Base-by-base conservation (phyloP, 2,113 vertebrate genomes). In the Arothron firmamentum region DNA sequence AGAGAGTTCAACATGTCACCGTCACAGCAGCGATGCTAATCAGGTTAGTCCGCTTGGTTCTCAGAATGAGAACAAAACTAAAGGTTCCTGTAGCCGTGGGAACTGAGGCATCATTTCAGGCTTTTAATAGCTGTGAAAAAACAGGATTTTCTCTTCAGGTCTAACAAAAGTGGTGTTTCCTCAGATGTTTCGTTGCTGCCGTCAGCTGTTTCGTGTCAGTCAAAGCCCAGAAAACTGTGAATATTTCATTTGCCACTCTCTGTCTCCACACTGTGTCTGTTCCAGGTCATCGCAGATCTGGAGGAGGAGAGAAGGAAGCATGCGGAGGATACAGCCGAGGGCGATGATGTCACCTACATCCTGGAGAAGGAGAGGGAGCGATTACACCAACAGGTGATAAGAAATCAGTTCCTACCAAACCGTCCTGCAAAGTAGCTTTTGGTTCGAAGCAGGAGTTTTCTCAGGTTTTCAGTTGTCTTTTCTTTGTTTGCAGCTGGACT, bases 261-360 rank as follows among this genome's bases (percentile, higher is more conserved):
- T 80, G 31, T 21, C n/a, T 52, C 57, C 62, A 53, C 28, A 1
- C 11, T 0, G 65, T 85, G 88, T 56, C 79, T 10, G 21, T 62
- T 67, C 67, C 84, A 98, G 96, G 96, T 99, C 62, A 98, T 99
- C 55, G 85, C 95, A 74, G 96, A 99, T 88, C 92, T 99, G 63
- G 96, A 99, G 86, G 96, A 98, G 62, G 96, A 98, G 67, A 85
- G 92, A 34, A 92, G 94, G 69, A 87, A 93, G 74, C 96, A 99
- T 21, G 96, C 96, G 0, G 95, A 98, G 86, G 96, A 99, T 85
- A 92, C 96, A 0, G 96, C 96, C 0, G 96, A 99, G 88, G 96
- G 96, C 7, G 96, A 99, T 49, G 95, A 99, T 61, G 95, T 99
- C 88, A 98, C 96, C 17, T 99, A 94, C 85, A 96, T 99, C 90